These are phyloP conservation scores for Cnemophilus loriae DNA, from an alignment of 2,113 vertebrate species.

Conservation along the genomic window DNA sequence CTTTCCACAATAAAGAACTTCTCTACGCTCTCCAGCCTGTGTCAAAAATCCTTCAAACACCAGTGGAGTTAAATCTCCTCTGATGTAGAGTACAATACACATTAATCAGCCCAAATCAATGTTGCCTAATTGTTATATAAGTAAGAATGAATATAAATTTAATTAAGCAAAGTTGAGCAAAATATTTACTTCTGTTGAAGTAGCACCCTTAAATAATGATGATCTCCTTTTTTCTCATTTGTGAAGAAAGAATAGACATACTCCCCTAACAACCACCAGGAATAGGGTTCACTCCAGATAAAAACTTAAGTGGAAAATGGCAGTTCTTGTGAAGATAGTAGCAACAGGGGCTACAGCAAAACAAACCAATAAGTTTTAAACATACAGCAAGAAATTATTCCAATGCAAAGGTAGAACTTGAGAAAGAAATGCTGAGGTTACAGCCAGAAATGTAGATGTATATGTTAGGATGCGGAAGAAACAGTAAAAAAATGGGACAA, in stretches of 20 bases:
- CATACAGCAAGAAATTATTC: background rate
- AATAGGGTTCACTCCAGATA: background rate
- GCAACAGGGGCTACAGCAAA: background rate
- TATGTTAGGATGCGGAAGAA: background rate
- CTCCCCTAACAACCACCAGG: background rate
- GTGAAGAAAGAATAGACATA: background rate
- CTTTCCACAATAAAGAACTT: background rate
- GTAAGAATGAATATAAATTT: background rate
- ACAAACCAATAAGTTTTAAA: background rate
- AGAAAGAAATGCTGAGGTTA: background rate
- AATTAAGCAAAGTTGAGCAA: background rate
- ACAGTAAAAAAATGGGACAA: background rate
- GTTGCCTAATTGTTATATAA: background rate
- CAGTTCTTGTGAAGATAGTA: background rate
- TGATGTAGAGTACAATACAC: background rate
- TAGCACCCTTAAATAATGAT: background rate
- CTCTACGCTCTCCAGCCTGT: background rate
- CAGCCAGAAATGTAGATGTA: background rate
- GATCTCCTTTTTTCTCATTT: background rate
- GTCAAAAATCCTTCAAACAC: background rate
- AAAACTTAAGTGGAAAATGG: background rate
- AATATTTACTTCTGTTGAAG: background rate
- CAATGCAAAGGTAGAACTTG: background rate
- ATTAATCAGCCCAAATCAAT: background rate
- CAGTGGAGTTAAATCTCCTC: background rate